phyloP scores from a whole-genome alignment of 2,888 invertebrate species.

The Cheilosia impressa region DNA sequence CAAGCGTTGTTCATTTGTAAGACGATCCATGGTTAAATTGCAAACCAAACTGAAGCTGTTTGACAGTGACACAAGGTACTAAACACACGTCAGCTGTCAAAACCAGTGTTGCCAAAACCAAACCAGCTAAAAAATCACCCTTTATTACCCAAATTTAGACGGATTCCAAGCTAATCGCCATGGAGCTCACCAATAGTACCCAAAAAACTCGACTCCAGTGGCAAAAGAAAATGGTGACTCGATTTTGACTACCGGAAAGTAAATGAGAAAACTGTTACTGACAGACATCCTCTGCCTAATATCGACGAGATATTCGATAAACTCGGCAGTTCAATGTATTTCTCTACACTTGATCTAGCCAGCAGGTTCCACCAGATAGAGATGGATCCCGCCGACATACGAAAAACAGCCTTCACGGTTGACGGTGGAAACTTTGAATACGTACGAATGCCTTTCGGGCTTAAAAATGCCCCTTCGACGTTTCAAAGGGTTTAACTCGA shows the following conservation, averaged over 20 bases:
- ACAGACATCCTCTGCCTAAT: conserved; percentile 4
- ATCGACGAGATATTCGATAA: background rate
- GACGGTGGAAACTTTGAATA: conserved; percentile 2
- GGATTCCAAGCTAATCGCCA: conserved; percentile 4
- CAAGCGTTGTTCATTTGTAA: too few relatives aligned
- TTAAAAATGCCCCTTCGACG: conserved; percentile 21
- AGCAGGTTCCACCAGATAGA: conserved; percentile 12
- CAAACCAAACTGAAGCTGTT: too few relatives aligned
- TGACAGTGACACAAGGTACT: too few relatives aligned
- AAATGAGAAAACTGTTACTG: background rate
- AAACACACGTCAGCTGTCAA: too few relatives aligned
- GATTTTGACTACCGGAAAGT: conserved; percentile 7
- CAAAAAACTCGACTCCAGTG: background rate
- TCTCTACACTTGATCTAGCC: conserved; percentile 15
- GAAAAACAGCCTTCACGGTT: conserved; percentile 23
- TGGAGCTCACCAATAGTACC: background rate
- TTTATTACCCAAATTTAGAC: too few relatives aligned
- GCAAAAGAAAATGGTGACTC: conserved; percentile 5
- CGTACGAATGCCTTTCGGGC: conserved; percentile 18
- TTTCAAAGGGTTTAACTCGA: conserved; percentile 26
- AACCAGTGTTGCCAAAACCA: too few relatives aligned
- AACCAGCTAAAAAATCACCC: too few relatives aligned
- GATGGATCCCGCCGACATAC: conserved; percentile 4
- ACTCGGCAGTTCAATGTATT: conserved; percentile 4
- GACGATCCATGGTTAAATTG: too few relatives aligned